Percentiles rank a stretch among this genome's conserved stretches.
These are phyloP conservation scores for Ranitomeya imitator DNA, from an alignment of 2,113 vertebrate genomes.

Conservation along the genomic window DNA sequence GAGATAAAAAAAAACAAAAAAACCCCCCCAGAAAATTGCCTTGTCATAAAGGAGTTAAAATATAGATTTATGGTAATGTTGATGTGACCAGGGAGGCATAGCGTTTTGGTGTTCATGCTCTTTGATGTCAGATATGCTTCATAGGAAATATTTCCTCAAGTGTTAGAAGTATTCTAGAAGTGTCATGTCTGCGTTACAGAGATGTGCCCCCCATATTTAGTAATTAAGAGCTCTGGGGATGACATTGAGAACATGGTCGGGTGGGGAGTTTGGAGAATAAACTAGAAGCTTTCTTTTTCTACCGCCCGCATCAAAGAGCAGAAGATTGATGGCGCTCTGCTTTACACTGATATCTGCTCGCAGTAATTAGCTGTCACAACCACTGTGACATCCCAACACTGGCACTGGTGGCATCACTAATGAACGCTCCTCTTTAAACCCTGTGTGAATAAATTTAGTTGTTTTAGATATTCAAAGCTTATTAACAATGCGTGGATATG, in stretches of 20 bases:
- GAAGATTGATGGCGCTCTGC: slow-evolving; percentile 45
- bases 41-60: too few species aligned
- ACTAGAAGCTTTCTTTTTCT: slow-evolving; percentile 13
- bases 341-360: slow-evolving; percentile 35
- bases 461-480: slow-evolving; percentile 43
- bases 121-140: neutral
- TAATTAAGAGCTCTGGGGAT: neutral
- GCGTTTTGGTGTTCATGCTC: neutral
- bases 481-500: slow-evolving; percentile 44
- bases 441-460: slow-evolving; percentile 43
- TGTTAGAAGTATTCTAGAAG: neutral
- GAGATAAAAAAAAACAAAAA: too few species aligned
- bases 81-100: too few species aligned
- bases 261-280: slow-evolving; percentile 21
- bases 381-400: slow-evolving; percentile 42
- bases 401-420: slow-evolving; percentile 39
- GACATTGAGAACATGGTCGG: slow-evolving; percentile 8
- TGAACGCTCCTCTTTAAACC: slow-evolving; percentile 39
- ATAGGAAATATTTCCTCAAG: neutral
- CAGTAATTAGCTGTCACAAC: slow-evolving; percentile 54
- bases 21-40: too few species aligned
- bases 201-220: slow-evolving; percentile 8
- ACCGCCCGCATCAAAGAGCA: slow-evolving; percentile 36
- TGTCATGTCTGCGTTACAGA: neutral
- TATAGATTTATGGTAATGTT: too few species aligned